Evolutionary conservation across 1,140 invertebrate species (phyloP).

Genomic region (Trichoplusia ni): DNA sequence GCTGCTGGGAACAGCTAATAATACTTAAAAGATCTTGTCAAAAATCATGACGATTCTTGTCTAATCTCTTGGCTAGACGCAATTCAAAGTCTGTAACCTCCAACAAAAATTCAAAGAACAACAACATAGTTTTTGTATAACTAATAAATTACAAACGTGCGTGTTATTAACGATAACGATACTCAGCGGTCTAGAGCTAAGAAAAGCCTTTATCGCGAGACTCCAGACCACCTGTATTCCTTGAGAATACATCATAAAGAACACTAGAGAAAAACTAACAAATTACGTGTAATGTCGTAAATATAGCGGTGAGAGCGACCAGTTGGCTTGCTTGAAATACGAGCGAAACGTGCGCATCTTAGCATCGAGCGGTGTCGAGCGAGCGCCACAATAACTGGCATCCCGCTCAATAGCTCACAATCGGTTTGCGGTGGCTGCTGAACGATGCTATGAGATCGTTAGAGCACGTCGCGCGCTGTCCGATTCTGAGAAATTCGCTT

Average conservation of each 20-base stretch:
- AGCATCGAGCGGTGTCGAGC: not conserved
- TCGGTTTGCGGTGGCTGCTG: not conserved
- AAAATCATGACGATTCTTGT: too few species aligned
- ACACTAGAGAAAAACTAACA: slow-evolving; percentile 16
- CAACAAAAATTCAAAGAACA: not conserved
- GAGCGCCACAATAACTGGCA: slow-evolving; percentile 2
- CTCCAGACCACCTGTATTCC: slow-evolving; percentile 7
- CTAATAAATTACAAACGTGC: not conserved
- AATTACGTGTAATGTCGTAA: slow-evolving; percentile 24
- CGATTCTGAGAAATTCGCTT: too few species aligned
- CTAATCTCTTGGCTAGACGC: too few species aligned
- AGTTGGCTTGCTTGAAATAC: slow-evolving; percentile 10
- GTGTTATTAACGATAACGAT: slow-evolving; percentile 11
- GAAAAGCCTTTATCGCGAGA: slow-evolving; percentile 4
- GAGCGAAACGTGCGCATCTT: slow-evolving; percentile 7
- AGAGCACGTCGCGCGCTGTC: too few species aligned
- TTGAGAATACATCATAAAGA: slow-evolving; percentile 5
- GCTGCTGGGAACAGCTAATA: too few species aligned
- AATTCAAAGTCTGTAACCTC: not conserved
- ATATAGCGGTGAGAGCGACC: slow-evolving; percentile 12
- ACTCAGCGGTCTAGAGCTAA: slow-evolving; percentile 6
- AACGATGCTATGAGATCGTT: too few species aligned
- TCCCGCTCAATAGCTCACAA: not conserved
- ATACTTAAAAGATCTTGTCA: too few species aligned
- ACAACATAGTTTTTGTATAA: not conserved